Evolutionary conservation across 2,797 vertebrate species (phyloP).

Genomic region (Melanogrammus aeglefinus): DNA sequence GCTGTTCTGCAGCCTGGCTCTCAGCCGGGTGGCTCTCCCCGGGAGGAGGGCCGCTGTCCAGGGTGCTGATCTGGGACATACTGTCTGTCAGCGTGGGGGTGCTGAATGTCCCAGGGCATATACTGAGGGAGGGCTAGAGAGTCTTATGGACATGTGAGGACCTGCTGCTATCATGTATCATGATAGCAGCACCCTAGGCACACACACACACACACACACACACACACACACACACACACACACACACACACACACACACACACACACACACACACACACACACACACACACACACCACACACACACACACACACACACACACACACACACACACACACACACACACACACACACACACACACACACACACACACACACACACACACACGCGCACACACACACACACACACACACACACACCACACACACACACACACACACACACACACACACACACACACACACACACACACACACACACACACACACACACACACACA

Average conservation of each 20-base stretch:
- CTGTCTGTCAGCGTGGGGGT: too few species aligned
- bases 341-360: slow-evolving; percentile 8
- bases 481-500: neutral
- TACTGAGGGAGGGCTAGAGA: too few species aligned
- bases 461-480: neutral
- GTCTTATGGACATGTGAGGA: too few species aligned
- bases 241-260: too few species aligned
- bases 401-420: neutral
- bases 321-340: neutral
- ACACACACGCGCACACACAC: neutral
- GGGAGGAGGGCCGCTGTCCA: too few species aligned
- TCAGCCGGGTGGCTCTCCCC: too few species aligned
- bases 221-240: too few species aligned
- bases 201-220: neutral
- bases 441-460: neutral
- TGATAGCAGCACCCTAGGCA: too few species aligned
- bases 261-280: neutral
- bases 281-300: neutral
- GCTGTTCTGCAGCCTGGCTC: too few species aligned
- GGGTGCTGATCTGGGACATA: too few species aligned
- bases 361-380: neutral
- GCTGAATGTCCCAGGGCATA: too few species aligned
- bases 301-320: neutral
- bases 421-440: too few species aligned
- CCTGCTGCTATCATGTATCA: neutral